Conservation (phyloP, 2,888 invertebrate genomes). For the Sesia bembeciformis region DNA sequence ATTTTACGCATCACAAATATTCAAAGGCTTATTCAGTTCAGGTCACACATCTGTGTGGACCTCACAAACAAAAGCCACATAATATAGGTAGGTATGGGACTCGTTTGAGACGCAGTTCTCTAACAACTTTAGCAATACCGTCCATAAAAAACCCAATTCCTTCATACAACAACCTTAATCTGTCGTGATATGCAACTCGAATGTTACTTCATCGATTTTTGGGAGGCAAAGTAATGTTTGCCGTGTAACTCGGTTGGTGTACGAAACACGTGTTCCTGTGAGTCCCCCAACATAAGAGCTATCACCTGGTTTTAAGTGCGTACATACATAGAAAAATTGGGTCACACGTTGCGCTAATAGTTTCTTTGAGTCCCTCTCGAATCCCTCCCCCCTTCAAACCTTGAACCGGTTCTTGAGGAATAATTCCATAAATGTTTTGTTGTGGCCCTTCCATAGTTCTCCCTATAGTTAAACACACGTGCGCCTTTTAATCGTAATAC, state of each 20-base stretch:
- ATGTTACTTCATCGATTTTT: not conserved
- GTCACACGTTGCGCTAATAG: slow-evolving; percentile 57
- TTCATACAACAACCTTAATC: not conserved
- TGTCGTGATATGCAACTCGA: not conserved
- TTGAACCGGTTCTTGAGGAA: slow-evolving; percentile 27
- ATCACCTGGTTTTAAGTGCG: slow-evolving; percentile 45
- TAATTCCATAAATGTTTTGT: slow-evolving; percentile 23
- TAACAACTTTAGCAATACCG: slow-evolving; percentile 13
- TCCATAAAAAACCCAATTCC: not conserved
- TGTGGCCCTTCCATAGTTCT: slow-evolving; percentile 34
- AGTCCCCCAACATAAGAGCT: slow-evolving; percentile 52
- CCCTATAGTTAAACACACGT: slow-evolving; percentile 50
- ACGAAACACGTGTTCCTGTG: slow-evolving; percentile 41
- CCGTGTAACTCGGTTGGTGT: slow-evolving; percentile 31
- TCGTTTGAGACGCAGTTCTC: slow-evolving; percentile 49
- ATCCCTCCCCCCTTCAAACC: slow-evolving; percentile 13
- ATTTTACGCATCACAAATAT: slow-evolving; percentile 14
- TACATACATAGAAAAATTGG: slow-evolving; percentile 43
- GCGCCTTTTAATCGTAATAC: slow-evolving; percentile 29
- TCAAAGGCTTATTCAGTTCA: slow-evolving; percentile 41
- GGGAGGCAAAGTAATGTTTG: slow-evolving; percentile 12
- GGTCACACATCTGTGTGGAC: slow-evolving; percentile 45
- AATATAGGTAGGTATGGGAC: slow-evolving; percentile 29
- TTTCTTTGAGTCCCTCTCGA: slow-evolving; percentile 25
- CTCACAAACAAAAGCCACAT: slow-evolving; percentile 42